These are phyloP conservation scores for Tamandua tetradactyla DNA, from an alignment of 2,797 vertebrate species.

Conservation along the genomic window DNA sequence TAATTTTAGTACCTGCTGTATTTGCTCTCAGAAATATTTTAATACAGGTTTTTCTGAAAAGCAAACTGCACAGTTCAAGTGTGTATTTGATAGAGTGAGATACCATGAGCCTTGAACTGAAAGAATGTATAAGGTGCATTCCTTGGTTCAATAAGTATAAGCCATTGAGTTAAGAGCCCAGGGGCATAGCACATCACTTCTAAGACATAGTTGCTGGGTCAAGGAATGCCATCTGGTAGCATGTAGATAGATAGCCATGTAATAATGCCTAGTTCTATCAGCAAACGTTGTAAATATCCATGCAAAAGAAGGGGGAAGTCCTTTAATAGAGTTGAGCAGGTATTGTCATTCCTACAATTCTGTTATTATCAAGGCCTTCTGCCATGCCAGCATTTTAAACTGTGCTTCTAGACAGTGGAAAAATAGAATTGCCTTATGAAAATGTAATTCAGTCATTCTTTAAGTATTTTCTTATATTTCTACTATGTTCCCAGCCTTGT, in stretches of 20 bases:
- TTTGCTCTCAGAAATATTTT: conserved; percentile 31
- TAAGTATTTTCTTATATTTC: conserved; percentile 20
- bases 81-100: neutral
- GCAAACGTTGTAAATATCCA: neutral
- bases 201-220: neutral
- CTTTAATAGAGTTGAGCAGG: too few relatives aligned
- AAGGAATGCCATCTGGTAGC: neutral
- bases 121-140: neutral
- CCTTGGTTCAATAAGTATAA: neutral
- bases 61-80: neutral
- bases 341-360: neutral
- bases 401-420: neutral
- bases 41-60: neutral
- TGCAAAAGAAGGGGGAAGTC: neutral
- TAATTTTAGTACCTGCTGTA: neutral
- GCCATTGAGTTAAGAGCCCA: neutral
- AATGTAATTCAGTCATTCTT: neutral
- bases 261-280: neutral
- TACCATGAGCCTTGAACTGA: neutral
- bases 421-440: neutral
- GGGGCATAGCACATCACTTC: neutral
- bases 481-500: neutral
- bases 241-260: neutral
- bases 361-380: neutral
- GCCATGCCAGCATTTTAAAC: neutral